These are phyloP conservation scores for Dryobota labecula DNA, from an alignment of 2,888 invertebrate genomes.

Conservation along the genomic window DNA sequence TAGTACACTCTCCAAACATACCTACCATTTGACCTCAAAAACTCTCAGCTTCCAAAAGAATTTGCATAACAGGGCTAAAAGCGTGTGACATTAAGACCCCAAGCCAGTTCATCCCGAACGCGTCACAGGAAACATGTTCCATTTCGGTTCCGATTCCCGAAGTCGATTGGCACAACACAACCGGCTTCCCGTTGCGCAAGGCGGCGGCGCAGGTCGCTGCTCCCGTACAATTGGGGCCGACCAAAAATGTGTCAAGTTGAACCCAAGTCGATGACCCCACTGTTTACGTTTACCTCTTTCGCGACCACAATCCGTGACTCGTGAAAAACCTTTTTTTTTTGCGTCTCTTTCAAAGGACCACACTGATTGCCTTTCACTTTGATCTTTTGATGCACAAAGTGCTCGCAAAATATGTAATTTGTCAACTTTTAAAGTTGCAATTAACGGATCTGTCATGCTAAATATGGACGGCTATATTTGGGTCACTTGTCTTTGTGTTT, in stretches of 20 bases:
- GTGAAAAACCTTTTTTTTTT: slow-evolving; percentile 58
- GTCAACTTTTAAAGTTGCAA: slow-evolving; percentile 57
- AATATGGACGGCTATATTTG: slow-evolving; percentile 52
- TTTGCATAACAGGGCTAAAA: slow-evolving; percentile 41
- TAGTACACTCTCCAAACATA: not conserved
- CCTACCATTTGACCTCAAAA: slow-evolving; percentile 1
- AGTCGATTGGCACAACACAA: slow-evolving; percentile 77
- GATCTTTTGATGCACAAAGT: slow-evolving; percentile 60
- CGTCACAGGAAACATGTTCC: slow-evolving; percentile 66
- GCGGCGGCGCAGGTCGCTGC: slow-evolving; percentile 81
- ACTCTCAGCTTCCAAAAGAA: slow-evolving; percentile 3
- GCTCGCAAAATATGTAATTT: slow-evolving; percentile 50
- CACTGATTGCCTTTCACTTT: slow-evolving; percentile 55
- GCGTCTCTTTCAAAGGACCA: slow-evolving; percentile 52
- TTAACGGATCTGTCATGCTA: slow-evolving; percentile 49
- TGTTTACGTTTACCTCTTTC: slow-evolving; percentile 84
- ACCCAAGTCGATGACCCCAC: slow-evolving; percentile 85
- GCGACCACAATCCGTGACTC: slow-evolving; percentile 70
- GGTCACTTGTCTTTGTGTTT: slow-evolving; percentile 47
- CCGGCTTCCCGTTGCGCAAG: slow-evolving; percentile 86
- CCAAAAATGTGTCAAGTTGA: slow-evolving; percentile 91
- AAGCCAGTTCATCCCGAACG: slow-evolving; percentile 28
- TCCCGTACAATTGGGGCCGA: slow-evolving; percentile 86
- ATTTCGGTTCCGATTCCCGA: slow-evolving; percentile 69
- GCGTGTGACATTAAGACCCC: slow-evolving; percentile 42